Evolutionary conservation across 2,888 invertebrate species (phyloP), one percentile per base, ranked within the genome.

Genomic region (Tiphia femorata): DNA sequence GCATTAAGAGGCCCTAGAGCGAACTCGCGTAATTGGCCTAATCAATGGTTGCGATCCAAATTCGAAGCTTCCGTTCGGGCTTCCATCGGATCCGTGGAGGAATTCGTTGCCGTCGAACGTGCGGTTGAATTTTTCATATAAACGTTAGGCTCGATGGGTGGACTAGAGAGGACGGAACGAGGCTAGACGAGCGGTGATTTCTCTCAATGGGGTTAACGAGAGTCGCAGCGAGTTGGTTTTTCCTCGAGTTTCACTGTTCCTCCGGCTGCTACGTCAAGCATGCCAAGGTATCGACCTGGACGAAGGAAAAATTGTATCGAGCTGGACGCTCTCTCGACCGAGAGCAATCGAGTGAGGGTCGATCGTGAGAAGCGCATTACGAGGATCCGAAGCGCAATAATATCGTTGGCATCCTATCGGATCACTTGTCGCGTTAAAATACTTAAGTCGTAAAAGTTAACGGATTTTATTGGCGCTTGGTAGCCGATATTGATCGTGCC

Each of bases 161-260:
- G n/a, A n/a, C n/a, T n/a, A n/a, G n/a, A n/a, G n/a, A n/a, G n/a
- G n/a, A n/a, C n/a, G n/a, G n/a, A n/a, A n/a, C n/a, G n/a, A n/a
- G n/a, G n/a, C n/a, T n/a, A n/a, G n/a, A n/a, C 51, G 38, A 49
- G 53, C 66, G 44, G 54, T 52, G 56, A 58, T 65, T 63, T 63
- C 68, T 63, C 60, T 35, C 43, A 71, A 68, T 30, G 60, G 63
- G 70, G 72, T 68, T 58, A 70, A 70, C 66, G 49, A 42, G 44
- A 70, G 33, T 68, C 58, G 37, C 30, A 47, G 40, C 49, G n/a
- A 43, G 57, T 58, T 46, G 29, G 65, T 66, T 71, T 70, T 70
- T 71, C 55, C 65, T 10, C 35, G 8, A 38, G 68, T 65, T 68
- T 65, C 62, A 56, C 67, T 54, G 42, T 53, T 25, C 19, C 2